Conservation (phyloP, 2,113 vertebrate species). For the Gorsachius goisagi region DNA sequence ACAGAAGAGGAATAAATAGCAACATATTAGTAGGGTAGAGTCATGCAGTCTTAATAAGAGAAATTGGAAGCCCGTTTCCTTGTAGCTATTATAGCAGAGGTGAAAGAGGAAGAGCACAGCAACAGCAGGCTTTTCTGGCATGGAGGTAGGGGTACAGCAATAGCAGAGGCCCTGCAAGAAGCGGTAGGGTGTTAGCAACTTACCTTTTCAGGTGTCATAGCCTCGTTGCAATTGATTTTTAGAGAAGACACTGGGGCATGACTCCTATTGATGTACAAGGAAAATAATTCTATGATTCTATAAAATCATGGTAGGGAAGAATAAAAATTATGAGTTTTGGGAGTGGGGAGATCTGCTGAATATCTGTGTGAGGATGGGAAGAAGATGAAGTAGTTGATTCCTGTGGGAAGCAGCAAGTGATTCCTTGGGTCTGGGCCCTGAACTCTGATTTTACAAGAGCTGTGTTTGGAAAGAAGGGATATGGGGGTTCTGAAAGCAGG, state of each 20-base stretch:
- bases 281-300: background rate
- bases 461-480: background rate
- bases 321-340: background rate
- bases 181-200: background rate
- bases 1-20: background rate
- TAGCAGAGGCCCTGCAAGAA: background rate
- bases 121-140: background rate
- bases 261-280: background rate
- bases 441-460: background rate
- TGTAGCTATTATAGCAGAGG: background rate
- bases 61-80: background rate
- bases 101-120: background rate
- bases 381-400: background rate
- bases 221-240: background rate
- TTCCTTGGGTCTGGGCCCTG: background rate
- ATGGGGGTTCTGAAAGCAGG: fast-evolving
- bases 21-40: background rate
- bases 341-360: background rate
- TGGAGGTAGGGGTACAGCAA: background rate
- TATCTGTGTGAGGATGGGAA: background rate
- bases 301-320: background rate
- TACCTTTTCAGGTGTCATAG: background rate
- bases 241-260: background rate
- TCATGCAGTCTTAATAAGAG: background rate
- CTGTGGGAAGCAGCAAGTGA: background rate